These are phyloP conservation scores for Littorina saxatilis DNA, from an alignment of 1,140 invertebrate species.

Conservation along the genomic window DNA sequence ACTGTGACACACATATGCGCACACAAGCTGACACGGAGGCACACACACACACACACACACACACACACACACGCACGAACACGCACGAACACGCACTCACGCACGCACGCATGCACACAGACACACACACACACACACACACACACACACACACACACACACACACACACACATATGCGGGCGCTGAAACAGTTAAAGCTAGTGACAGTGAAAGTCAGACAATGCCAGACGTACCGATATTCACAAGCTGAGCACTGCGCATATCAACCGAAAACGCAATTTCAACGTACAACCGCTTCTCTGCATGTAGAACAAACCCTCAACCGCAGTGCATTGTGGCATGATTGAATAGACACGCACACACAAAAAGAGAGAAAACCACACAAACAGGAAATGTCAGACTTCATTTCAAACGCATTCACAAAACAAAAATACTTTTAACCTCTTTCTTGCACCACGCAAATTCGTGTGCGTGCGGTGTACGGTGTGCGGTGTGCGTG, in stretches of 20 bases:
- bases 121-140: conserved; percentile 17
- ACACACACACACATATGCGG: not conserved
- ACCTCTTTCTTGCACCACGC: not conserved
- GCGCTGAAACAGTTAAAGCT: not conserved
- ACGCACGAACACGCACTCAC: not conserved
- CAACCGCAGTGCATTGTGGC: too few relatives aligned
- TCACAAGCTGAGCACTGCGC: too few relatives aligned
- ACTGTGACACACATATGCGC: too few relatives aligned
- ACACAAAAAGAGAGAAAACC: not conserved
- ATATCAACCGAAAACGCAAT: not conserved
- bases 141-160: conserved; percentile 1
- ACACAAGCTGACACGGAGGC: too few relatives aligned
- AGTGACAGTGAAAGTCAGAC: not conserved
- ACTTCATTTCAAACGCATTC: not conserved
- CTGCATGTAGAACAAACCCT: too few relatives aligned
- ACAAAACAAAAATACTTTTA: not conserved
- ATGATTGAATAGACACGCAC: not conserved
- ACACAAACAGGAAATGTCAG: not conserved
- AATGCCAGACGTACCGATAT: not conserved
- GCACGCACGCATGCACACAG: too few relatives aligned
- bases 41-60: not conserved
- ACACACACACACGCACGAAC: not conserved
- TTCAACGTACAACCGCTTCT: too few relatives aligned
- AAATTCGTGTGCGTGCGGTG: not conserved
- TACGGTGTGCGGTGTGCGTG: too few relatives aligned